Percentiles rank a stretch among this genome's conserved stretches.
Conservation (phyloP, 2,797 vertebrate species). For the Typhlichthys eigenmanni region DNA sequence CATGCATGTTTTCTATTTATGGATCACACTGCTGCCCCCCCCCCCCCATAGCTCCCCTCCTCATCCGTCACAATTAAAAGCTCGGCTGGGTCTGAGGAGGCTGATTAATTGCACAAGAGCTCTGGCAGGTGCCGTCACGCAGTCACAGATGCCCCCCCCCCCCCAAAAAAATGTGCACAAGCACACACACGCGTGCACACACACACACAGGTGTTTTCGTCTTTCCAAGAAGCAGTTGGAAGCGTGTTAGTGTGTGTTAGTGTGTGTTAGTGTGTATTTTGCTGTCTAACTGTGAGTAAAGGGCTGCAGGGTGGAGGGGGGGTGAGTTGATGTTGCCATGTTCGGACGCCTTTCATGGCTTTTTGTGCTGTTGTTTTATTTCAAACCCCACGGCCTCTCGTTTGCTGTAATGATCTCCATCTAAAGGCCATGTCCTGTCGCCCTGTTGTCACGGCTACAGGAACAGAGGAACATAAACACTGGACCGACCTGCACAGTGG, state of each 20-base stretch:
- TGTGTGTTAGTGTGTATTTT: conserved; percentile 15
- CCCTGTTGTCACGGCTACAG: not conserved
- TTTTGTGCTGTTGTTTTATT: too few species aligned
- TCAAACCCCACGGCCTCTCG: too few species aligned
- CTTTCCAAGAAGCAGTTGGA: conserved; percentile 13
- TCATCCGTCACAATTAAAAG: conserved; percentile 72
- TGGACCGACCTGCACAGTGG: too few species aligned
- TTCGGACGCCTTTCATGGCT: too few species aligned
- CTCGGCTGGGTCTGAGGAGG: conserved; percentile 53
- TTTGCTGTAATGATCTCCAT: too few species aligned
- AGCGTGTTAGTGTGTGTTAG: not conserved
- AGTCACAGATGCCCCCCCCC: conserved; percentile 53
- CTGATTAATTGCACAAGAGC: conserved; percentile 68
- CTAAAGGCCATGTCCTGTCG: not conserved
- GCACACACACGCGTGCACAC: conserved; percentile 8
- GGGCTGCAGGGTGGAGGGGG: conserved; percentile 9
- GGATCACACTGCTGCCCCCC: not conserved
- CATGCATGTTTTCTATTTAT: not conserved
- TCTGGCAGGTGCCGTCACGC: conserved; percentile 60
- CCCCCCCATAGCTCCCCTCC: conserved; percentile 1
- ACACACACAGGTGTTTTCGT: not conserved
- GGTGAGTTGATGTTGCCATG: conserved; percentile 32
- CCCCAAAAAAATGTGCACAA: conserved; percentile 25
- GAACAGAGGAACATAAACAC: conserved; percentile 18
- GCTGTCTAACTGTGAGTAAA: conserved; percentile 54